Percentiles rank a stretch among this genome's conserved stretches.
Evolutionary conservation across 2,113 vertebrate species (phyloP).

Genomic region (Alouatta palliata): DNA sequence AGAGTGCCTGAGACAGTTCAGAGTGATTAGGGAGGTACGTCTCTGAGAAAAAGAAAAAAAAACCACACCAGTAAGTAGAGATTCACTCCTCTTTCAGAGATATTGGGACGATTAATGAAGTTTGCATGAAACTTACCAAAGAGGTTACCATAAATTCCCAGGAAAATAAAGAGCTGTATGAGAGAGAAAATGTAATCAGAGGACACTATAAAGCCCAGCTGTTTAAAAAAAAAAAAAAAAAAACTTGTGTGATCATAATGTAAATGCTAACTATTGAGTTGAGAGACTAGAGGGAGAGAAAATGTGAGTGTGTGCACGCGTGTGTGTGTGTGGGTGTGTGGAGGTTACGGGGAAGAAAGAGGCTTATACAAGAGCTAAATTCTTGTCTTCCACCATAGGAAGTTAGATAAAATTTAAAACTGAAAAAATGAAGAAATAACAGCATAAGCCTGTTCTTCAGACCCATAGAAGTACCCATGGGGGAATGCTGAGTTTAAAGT

Average conservation of each 20-base stretch:
- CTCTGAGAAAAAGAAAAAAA: no score
- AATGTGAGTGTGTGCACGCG: not conserved
- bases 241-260: not conserved
- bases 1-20: not conserved
- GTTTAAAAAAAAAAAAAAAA: not conserved
- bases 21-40: not conserved
- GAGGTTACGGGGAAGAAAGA: not conserved
- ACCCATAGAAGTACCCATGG: not conserved
- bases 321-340: not conserved
- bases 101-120: not conserved
- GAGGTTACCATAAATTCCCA: not conserved
- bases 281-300: not conserved
- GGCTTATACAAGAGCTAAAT: not conserved
- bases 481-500: not conserved
- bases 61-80: not conserved
- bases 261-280: not conserved
- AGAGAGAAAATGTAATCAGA: not conserved
- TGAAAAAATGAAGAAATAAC: not conserved
- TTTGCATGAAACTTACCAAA: not conserved
- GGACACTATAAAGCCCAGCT: not conserved
- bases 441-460: not conserved
- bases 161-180: not conserved
- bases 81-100: not conserved
- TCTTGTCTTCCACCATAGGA: not conserved
- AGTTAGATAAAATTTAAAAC: not conserved